Evolutionary conservation across 2,797 vertebrate species (phyloP).

Genomic region (Fringilla coelebs): DNA sequence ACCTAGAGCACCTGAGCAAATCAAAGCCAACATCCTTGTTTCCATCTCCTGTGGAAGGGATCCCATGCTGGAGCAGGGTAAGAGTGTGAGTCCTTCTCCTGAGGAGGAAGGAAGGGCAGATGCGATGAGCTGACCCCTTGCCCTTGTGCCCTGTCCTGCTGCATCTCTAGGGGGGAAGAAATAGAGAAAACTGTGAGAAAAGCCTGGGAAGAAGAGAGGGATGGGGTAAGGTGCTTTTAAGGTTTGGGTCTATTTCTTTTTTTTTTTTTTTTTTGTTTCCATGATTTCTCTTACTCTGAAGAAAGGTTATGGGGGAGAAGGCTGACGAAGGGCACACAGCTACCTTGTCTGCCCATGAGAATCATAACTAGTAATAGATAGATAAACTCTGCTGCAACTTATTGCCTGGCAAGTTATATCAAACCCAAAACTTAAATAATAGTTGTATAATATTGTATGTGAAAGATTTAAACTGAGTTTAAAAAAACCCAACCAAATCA

Average conservation of each 20-base stretch:
- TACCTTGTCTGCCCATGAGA: not conserved
- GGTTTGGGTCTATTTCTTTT: not conserved
- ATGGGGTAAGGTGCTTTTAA: not conserved
- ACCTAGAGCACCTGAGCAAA: not conserved
- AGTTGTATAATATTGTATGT: not conserved
- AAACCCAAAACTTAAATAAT: not conserved
- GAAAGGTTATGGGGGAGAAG: not conserved
- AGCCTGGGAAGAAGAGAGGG: not conserved
- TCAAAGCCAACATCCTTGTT: not conserved
- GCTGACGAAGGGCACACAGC: not conserved
- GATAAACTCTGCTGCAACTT: not conserved
- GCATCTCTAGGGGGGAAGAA: not conserved
- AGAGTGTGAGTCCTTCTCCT: not conserved
- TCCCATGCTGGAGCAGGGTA: not conserved
- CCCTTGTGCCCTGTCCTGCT: accelerated
- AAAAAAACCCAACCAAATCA: not conserved
- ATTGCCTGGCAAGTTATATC: not conserved
- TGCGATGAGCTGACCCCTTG: not conserved
- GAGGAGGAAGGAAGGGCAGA: not conserved
- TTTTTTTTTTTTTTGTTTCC: not conserved
- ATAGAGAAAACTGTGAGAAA: not conserved
- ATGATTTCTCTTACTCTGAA: not conserved
- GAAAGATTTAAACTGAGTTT: not conserved
- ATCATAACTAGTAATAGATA: not conserved
- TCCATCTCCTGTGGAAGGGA: not conserved